Conservation (phyloP, 2,888 invertebrate genomes). For the Atherix ibis region DNA sequence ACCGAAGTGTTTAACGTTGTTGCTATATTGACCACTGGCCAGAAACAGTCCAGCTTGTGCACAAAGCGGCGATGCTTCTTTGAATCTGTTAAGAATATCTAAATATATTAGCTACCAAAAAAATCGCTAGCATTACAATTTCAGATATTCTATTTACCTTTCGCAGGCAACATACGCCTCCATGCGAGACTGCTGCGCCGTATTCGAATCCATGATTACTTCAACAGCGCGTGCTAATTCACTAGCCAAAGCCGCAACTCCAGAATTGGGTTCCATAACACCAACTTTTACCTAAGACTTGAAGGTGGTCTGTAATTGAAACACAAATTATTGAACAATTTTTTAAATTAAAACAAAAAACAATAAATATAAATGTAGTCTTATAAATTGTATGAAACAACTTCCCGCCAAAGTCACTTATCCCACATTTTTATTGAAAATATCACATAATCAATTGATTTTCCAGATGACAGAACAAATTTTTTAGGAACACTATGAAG, state of each 20-base stretch:
- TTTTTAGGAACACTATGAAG: too few species aligned
- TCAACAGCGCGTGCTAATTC: slow-evolving; percentile 70
- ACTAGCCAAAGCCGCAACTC: slow-evolving; percentile 38
- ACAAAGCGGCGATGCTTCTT: slow-evolving; percentile 74
- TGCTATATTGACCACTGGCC: slow-evolving; percentile 59
- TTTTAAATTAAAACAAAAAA: too few species aligned
- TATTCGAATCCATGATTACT: slow-evolving; percentile 63
- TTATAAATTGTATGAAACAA: too few species aligned
- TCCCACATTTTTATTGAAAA: too few species aligned
- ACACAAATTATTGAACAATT: too few species aligned
- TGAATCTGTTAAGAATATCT: slow-evolving; percentile 36
- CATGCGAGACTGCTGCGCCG: slow-evolving; percentile 55
- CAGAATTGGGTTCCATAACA: slow-evolving; percentile 24
- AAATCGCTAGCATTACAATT: slow-evolving; percentile 1
- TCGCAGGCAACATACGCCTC: slow-evolving; percentile 78
- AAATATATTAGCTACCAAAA: neutral
- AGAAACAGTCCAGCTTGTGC: slow-evolving; percentile 73
- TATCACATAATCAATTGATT: too few species aligned
- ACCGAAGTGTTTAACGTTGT: slow-evolving; percentile 78
- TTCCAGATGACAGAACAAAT: too few species aligned
- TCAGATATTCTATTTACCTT: slow-evolving; percentile 25
- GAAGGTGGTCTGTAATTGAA: too few species aligned
- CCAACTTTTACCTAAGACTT: neutral
- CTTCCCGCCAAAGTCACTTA: too few species aligned
- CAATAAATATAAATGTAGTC: too few species aligned